Evolutionary conservation across 2,888 invertebrate species (phyloP), one percentile per base, ranked within the genome.

Genomic region (Melieria omissa): DNA sequence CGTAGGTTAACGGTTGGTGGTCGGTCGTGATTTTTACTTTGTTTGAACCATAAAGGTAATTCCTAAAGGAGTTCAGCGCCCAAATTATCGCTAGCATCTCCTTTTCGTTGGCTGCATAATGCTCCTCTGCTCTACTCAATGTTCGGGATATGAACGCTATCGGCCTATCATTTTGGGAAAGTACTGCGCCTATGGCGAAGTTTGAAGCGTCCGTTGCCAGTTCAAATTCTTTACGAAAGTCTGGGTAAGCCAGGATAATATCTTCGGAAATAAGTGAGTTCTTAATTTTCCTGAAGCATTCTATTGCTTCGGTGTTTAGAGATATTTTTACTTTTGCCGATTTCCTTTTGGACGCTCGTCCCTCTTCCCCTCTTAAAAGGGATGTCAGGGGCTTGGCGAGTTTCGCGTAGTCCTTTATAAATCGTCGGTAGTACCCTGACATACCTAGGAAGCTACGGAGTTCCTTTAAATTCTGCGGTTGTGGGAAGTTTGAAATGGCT

Each of bases 371-470:
- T n/a, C n/a, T n/a, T n/a, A n/a, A n/a, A n/a, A n/a, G n/a, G n/a
- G n/a, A n/a, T n/a, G n/a, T n/a, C n/a, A n/a, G n/a, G n/a, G 66
- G 72, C 63, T 7, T 60, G 58, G 42, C 60, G 65, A 58, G 58
- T 45, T 70, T 64, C 4, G 70, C 63, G 46, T 72, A 74, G 16
- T 70, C 70, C 45, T 65, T 65, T 47, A 70, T 29, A 52, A 65
- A 70, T 4, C 65, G 60, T 7, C 65, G 58, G 42, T 65, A 70
- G 49, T 65, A 70, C 0, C 73, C 75, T 61, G 76, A 75, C 10
- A 76, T 29, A 7, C 75, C 77, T n/a, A 75, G 58, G 45, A 75
- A 74, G 4, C 72, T 73, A 60, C 76, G 45, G 2, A 76, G 66
- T 52, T 74, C 72, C 46, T 72, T 73, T 3, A 76, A 16, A 3